phyloP scores from a whole-genome alignment of 2,888 invertebrate species.

The Thera obeliscata region DNA sequence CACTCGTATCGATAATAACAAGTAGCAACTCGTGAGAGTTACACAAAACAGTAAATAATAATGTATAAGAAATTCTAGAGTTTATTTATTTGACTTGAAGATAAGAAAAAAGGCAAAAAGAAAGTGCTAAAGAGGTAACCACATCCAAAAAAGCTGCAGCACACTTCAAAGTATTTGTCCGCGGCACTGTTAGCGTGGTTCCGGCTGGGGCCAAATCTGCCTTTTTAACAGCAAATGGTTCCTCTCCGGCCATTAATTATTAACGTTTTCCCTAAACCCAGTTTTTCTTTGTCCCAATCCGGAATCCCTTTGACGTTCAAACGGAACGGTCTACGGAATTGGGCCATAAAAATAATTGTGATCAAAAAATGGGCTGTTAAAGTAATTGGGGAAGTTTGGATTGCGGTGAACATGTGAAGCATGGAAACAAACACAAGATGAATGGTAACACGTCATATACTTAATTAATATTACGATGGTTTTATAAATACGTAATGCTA shows the following conservation, averaged over 20 bases:
- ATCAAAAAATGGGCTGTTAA: slow-evolving; percentile 25
- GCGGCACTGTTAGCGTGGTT: slow-evolving; percentile 11
- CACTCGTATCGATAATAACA: too few relatives aligned
- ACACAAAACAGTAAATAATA: too few relatives aligned
- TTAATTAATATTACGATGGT: too few relatives aligned
- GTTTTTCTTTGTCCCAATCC: slow-evolving; percentile 28
- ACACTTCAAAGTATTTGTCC: slow-evolving; percentile 6
- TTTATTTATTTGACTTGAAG: too few relatives aligned
- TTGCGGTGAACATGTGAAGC: slow-evolving; percentile 8
- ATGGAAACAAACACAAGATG: background rate
- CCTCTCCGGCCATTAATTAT: slow-evolving; percentile 37
- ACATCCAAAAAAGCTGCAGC: background rate
- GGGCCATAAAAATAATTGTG: slow-evolving; percentile 31
- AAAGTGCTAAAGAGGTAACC: background rate
- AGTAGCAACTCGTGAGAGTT: too few relatives aligned
- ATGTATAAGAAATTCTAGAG: too few relatives aligned
- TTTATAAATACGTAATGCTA: too few relatives aligned
- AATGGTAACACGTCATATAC: background rate
- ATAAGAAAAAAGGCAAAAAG: background rate
- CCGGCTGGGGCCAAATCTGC: slow-evolving; percentile 17
- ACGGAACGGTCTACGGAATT: slow-evolving; percentile 16
- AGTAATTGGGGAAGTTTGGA: slow-evolving; percentile 27
- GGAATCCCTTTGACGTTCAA: slow-evolving; percentile 27
- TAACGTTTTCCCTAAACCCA: slow-evolving; percentile 29
- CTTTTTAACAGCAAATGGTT: slow-evolving; percentile 24